Conservation (phyloP, 1,140 invertebrate genomes). For the Lepidotrigona ventralis region DNA sequence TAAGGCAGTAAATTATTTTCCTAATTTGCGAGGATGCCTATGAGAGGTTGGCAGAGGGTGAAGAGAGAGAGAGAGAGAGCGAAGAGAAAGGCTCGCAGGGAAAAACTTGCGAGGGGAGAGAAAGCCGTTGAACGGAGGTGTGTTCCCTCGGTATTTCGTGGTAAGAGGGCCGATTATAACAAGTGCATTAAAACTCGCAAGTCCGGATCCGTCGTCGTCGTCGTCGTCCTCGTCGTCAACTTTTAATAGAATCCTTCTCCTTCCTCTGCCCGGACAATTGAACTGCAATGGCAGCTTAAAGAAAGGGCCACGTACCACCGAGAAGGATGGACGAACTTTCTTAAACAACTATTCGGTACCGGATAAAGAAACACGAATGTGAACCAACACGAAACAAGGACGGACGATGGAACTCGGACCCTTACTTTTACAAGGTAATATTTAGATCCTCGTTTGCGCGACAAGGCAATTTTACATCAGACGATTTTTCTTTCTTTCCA, state of each 20-base stretch:
- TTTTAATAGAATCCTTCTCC: slow-evolving; percentile 72
- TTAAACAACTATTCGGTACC: slow-evolving; percentile 6
- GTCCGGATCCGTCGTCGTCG: slow-evolving; percentile 61
- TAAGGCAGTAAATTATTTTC: slow-evolving; percentile 73
- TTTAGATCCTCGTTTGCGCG: no score
- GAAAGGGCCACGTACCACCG: slow-evolving; percentile 6
- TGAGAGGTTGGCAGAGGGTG: slow-evolving; percentile 12
- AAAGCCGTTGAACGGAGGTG: slow-evolving; percentile 50
- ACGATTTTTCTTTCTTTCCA: no score
- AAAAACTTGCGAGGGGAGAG: slow-evolving; percentile 3
- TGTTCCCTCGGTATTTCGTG: slow-evolving; percentile 65
- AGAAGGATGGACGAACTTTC: slow-evolving; percentile 16
- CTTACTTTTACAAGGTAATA: not conserved
- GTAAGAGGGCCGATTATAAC: slow-evolving; percentile 73
- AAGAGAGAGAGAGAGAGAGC: not conserved
- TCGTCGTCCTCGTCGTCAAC: slow-evolving; percentile 62
- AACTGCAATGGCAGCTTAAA: slow-evolving; percentile 55
- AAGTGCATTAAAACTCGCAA: slow-evolving; percentile 74
- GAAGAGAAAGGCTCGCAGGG: not conserved
- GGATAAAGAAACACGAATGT: slow-evolving; percentile 5
- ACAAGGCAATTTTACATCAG: no score
- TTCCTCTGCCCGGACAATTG: slow-evolving; percentile 58
- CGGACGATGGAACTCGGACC: not conserved
- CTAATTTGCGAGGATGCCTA: slow-evolving; percentile 68
- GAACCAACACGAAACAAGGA: not conserved